A percentile compares a stretch with the other conserved stretches of the same genome.
These are phyloP conservation scores for Bolborhynchus lineola DNA, from an alignment of 2,113 vertebrate genomes.

Conservation along the genomic window DNA sequence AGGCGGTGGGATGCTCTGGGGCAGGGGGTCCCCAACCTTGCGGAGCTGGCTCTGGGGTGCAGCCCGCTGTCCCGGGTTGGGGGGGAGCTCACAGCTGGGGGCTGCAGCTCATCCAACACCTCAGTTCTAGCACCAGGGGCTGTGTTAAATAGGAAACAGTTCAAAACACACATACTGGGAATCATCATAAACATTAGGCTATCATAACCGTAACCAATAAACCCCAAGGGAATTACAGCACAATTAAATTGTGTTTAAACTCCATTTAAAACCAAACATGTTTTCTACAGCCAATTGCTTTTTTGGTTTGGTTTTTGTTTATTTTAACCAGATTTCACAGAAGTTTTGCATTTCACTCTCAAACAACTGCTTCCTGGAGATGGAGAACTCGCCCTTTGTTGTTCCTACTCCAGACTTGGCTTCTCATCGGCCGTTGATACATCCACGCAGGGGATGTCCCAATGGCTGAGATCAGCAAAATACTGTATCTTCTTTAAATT, in stretches of 20 bases:
- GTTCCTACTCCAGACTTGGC: background rate
- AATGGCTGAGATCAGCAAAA: background rate
- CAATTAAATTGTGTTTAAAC: background rate
- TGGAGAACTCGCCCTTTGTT: background rate
- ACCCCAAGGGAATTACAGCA: background rate
- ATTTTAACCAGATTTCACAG: background rate
- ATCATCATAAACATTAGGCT: background rate
- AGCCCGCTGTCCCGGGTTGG: slow-evolving; percentile 65
- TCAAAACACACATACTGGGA: background rate
- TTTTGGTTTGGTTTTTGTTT: background rate
- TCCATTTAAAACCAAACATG: background rate
- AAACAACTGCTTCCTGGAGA: background rate
- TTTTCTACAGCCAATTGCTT: background rate
- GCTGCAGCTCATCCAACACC: slow-evolving; percentile 76
- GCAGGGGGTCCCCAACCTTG: slow-evolving; percentile 36
- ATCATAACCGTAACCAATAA: background rate
- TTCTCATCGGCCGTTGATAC: background rate
- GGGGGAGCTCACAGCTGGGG: slow-evolving; percentile 55
- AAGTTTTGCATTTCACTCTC: background rate
- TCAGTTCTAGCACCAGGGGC: slow-evolving; percentile 61
- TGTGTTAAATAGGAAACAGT: background rate
- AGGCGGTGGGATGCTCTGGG: slow-evolving; percentile 65
- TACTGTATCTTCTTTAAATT: background rate
- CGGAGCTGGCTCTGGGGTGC: slow-evolving; percentile 24
- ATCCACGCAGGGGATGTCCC: background rate